These are phyloP conservation scores for Tenodera sinensis DNA, from an alignment of 2,888 invertebrate species.

Conservation along the genomic window DNA sequence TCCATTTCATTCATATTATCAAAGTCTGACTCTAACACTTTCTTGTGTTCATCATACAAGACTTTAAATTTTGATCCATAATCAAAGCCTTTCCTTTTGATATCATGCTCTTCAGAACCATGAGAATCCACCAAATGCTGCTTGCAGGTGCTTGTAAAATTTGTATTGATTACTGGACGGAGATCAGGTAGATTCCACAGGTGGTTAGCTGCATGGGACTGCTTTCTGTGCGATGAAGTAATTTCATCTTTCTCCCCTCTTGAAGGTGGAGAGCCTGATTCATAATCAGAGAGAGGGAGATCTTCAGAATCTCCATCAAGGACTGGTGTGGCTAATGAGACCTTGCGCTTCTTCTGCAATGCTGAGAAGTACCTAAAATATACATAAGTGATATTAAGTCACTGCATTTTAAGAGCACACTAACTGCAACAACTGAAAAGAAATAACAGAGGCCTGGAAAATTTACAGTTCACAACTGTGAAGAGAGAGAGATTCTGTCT, in stretches of 20 bases:
- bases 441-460: too few relatives aligned
- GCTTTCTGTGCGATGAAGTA: neutral
- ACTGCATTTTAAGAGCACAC: neutral
- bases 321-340: neutral
- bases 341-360: neutral
- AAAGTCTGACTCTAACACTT: conserved; percentile 30
- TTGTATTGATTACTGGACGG: conserved; percentile 51
- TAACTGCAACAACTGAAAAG: too few relatives aligned
- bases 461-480: too few relatives aligned
- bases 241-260: conserved; percentile 44
- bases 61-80: conserved; percentile 47
- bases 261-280: conserved; percentile 55
- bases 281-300: conserved; percentile 51
- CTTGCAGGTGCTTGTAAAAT: conserved; percentile 43
- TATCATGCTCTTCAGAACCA: neutral
- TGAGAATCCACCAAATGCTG: neutral
- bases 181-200: conserved; percentile 41
- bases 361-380: conserved; percentile 21
- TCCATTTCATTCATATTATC: neutral
- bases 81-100: conserved; percentile 41
- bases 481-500: too few relatives aligned
- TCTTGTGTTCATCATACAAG: conserved; percentile 44
- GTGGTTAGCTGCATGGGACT: neutral
- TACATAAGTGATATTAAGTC: neutral
- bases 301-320: conserved; percentile 10